Evolutionary conservation across 2,888 invertebrate species (phyloP), one percentile per base, ranked within the genome.

Genomic region (Morpho deidamia): DNA sequence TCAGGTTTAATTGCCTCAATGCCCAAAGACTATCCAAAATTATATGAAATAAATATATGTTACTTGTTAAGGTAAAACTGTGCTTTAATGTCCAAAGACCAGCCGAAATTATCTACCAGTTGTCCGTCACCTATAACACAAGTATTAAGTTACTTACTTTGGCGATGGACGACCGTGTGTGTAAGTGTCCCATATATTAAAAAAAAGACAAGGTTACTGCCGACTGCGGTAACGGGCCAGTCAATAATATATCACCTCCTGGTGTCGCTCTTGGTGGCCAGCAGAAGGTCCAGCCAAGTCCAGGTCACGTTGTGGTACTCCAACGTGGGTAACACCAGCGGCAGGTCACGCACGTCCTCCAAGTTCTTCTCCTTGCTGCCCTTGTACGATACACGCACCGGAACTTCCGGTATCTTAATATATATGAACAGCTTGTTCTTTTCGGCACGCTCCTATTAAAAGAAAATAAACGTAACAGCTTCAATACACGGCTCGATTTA

Each of bases 301-400:
- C 99, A 99, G 3, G 99, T 99, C 51, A 97, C 96, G 81, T 99
- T 99, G 81, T 99, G 99, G 83, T 99, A 99, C 83, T 99, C 99
- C 61, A 99, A 90, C 0, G 98, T 97, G 0, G 99, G 99, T 80
- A 99, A 95, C 35, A 97, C 95, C 12, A 99, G 91, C 42, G 96
- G 96, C 71, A 99, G 95, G 75, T 99, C 97, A 44, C 98, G 93
- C 9, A 99, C 95, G 76, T 99, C 99, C 75, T 97, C 97, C 46
- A 99, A 91, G 82, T 99, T 99, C 89, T 99, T 99, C 80, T 99
- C 98, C 80, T 99, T 99, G 78, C 96, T 97, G 14, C 99, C 99
- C 91, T 97, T 98, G 81, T 97, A 97, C 59, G 97, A 97, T 7
- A 97, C 96, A 51, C 96, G 92, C 40, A 98, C 95, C 0, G 97